phyloP scores from a whole-genome alignment of 2,888 invertebrate genomes.

The Cephus nigrinus region DNA sequence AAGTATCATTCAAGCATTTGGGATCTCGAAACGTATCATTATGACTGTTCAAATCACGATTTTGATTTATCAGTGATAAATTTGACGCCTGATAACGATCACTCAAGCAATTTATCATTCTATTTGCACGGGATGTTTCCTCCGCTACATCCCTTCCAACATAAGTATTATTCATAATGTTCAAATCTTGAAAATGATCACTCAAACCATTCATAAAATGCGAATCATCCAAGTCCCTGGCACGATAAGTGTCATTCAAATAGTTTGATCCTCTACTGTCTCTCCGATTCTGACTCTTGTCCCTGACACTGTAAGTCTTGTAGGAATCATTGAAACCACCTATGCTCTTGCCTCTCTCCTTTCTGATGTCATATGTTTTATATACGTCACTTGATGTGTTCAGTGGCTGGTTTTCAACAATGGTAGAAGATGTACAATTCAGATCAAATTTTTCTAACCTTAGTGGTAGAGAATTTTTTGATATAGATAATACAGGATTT shows the following conservation, averaged over 20 bases:
- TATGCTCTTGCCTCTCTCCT: background rate
- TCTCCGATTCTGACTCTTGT: background rate
- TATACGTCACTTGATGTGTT: background rate
- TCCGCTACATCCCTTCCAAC: background rate
- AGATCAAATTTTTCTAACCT: background rate
- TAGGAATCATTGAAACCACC: background rate
- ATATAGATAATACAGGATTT: background rate
- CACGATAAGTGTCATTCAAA: background rate
- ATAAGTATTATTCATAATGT: background rate
- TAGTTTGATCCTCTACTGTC: background rate
- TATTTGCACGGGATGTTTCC: background rate
- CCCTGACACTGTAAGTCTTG: background rate
- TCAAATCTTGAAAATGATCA: background rate
- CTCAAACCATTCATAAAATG: background rate
- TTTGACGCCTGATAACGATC: background rate
- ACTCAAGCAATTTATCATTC: background rate
- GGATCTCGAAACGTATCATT: background rate
- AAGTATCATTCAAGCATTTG: background rate
- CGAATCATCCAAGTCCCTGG: background rate
- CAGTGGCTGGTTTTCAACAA: background rate
- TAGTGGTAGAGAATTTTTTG: background rate
- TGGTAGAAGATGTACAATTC: background rate
- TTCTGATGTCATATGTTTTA: background rate
- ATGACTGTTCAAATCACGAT: background rate
- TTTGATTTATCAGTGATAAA: background rate